Conservation (phyloP, 2,797 vertebrate species). For the Fratercula arctica region DNA sequence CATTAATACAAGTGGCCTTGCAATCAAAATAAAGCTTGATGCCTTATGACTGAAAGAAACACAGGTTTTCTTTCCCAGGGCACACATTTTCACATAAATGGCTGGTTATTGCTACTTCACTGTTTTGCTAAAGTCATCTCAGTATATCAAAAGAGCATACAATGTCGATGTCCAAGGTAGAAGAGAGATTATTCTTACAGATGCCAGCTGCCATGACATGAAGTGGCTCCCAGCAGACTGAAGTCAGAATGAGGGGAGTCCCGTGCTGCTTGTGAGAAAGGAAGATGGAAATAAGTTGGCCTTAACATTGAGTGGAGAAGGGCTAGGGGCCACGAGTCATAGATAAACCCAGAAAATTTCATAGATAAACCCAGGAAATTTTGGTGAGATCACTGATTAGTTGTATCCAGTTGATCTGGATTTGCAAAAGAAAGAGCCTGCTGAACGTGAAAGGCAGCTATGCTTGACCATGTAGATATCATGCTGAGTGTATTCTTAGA, state of each 20-base stretch:
- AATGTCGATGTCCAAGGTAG: background rate
- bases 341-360: background rate
- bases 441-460: background rate
- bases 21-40: background rate
- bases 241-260: background rate
- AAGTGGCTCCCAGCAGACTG: background rate
- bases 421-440: background rate
- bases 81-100: background rate
- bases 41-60: background rate
- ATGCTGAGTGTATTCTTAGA: background rate
- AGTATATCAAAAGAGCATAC: background rate
- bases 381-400: background rate
- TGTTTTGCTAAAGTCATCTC: background rate
- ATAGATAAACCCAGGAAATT: background rate
- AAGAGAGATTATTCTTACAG: background rate
- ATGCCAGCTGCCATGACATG: background rate
- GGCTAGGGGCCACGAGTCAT: background rate
- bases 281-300: background rate
- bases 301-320: background rate
- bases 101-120: background rate
- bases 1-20: background rate
- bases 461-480: background rate
- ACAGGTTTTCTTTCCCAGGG: background rate
- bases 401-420: background rate
- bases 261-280: background rate